Base-by-base conservation (phyloP, 2,888 invertebrate genomes). In the Drosophila borealis region DNA sequence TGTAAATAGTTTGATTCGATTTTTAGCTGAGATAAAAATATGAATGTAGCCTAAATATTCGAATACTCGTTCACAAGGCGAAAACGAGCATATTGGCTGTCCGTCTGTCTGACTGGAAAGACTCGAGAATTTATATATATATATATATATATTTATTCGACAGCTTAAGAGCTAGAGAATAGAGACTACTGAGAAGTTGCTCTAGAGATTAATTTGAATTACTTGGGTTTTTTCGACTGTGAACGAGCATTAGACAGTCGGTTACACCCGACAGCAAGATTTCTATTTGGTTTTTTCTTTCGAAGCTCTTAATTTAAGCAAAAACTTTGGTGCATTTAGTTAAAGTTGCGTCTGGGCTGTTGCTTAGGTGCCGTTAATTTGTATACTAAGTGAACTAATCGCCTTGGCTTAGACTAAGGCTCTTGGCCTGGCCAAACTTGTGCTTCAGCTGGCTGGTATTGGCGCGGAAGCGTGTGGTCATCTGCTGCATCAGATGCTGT, bases 401-500 rank as follows among this genome's bases (percentile, higher is more conserved):
- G 75, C 79, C 72, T 29, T 82, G 82, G 84, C 82, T 82, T 56
- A 82, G 76, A 62, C 82, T 82, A 50, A 76, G 74, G 64, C 89
- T 89, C 72, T 85, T 89, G 63, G 75, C 80, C 72, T 89, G 84
- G 59, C 78, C 81, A 48, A 90, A 78, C 72, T 86, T 89, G 62
- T 89, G 91, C 78, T 89, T 89, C 62, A 90, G 69, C 64, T 89
- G 90, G 59, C 85, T 89, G 54, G 88, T 91, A 60, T 91, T 89
- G 76, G 90, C 85, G 73, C 90, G 91, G 69, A 92, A 88, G 74
- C 89, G 81, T 25, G 83, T 77, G 42, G 90, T 82, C 53, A 91
- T 90, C 72, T 88, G 91, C 57, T 91, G 91, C 70, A 92, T 82
- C 48, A 91, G 79, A 69, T 91, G 90, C 63, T 91, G 91, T 25